Percentiles rank a stretch among this genome's conserved stretches.
phyloP scores from a whole-genome alignment of 2,797 vertebrate species.

The Microchirus variegatus region DNA sequence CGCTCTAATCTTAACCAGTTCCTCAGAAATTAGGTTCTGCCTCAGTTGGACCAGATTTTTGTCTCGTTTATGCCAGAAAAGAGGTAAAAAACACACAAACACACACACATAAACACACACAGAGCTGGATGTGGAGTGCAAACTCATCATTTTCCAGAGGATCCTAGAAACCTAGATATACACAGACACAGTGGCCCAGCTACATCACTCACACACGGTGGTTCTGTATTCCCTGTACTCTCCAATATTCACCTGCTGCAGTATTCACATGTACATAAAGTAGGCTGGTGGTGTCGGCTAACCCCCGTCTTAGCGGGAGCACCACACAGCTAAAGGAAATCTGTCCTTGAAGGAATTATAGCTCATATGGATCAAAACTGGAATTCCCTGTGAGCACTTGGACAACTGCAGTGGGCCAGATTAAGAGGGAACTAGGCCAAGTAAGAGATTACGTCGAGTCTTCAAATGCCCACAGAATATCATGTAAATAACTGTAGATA shows the following conservation, averaged over 20 bases:
- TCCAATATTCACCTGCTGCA: conserved; percentile 55
- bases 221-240: conserved; percentile 42
- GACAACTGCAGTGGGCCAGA: conserved; percentile 28
- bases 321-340: conserved; percentile 45
- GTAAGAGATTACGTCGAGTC: conserved; percentile 22
- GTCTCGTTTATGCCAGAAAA: too few species aligned
- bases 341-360: conserved; percentile 38
- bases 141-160: conserved; percentile 33
- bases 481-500: too few species aligned
- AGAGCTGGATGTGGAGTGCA: conserved; percentile 27
- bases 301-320: conserved; percentile 47
- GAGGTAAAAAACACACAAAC: not conserved
- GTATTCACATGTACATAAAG: conserved; percentile 41
- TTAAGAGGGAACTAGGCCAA: conserved; percentile 12
- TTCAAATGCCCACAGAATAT: too few species aligned
- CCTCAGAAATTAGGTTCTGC: too few species aligned
- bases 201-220: conserved; percentile 15
- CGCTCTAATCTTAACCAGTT: too few species aligned
- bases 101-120: not conserved
- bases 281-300: conserved; percentile 34
- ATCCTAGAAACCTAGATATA: conserved; percentile 17
- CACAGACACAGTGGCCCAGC: conserved; percentile 36
- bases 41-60: too few species aligned
- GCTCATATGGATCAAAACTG: conserved; percentile 42
- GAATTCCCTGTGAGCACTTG: conserved; percentile 35